Conservation (phyloP, 2,797 vertebrate genomes). For the Pipistrellus pygmaeus region DNA sequence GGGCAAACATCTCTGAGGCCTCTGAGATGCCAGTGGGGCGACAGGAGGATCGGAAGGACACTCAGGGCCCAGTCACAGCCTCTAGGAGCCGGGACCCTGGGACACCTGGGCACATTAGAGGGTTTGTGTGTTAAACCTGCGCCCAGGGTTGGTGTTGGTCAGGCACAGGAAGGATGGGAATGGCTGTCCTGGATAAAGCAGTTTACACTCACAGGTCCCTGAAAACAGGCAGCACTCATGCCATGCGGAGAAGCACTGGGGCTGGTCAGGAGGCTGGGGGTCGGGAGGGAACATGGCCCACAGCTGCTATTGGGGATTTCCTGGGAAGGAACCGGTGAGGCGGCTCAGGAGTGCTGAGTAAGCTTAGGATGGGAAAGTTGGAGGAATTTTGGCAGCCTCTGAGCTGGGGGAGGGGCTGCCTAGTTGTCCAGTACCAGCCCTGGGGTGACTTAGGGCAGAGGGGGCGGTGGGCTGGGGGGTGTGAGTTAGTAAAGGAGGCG, state of each 20-base stretch:
- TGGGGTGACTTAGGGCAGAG: not conserved
- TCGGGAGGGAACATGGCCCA: not conserved
- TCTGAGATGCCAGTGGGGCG: not conserved
- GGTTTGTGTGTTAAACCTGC: not conserved
- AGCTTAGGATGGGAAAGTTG: not conserved
- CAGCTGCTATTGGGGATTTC: not conserved
- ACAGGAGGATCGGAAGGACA: not conserved
- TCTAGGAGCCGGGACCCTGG: not conserved
- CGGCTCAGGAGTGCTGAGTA: too few relatives aligned
- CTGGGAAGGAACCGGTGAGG: not conserved
- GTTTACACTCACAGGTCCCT: not conserved
- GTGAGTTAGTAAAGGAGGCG: not conserved
- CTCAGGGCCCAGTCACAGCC: not conserved
- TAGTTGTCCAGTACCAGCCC: too few relatives aligned
- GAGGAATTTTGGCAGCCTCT: not conserved
- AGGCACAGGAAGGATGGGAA: not conserved
- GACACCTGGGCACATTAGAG: not conserved
- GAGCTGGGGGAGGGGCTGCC: not conserved
- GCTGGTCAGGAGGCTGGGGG: not conserved
- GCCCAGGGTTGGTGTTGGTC: not conserved
- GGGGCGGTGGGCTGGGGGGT: not conserved
- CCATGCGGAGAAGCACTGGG: not conserved
- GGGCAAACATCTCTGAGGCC: not conserved
- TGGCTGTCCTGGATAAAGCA: not conserved
- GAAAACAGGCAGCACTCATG: not conserved